These are phyloP conservation scores for Heterochromis multidens DNA, from an alignment of 2,113 vertebrate genomes.

Conservation along the genomic window DNA sequence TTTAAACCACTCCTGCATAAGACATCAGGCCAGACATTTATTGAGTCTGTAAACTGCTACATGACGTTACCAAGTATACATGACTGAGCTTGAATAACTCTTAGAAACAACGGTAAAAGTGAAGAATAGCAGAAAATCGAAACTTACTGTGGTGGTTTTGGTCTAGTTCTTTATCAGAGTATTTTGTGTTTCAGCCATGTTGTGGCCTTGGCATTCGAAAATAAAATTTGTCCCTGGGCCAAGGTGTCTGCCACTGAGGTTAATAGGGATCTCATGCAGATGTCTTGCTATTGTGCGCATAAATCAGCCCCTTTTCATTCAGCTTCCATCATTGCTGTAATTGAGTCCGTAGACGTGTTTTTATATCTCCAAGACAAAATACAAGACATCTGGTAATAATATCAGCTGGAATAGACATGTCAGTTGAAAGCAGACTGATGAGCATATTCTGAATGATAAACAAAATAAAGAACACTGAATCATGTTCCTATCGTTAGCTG, in stretches of 20 bases:
- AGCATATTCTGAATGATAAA: conserved; percentile 63
- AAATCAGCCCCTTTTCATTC: conserved; percentile 69
- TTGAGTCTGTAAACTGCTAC: not conserved
- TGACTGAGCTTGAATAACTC: not conserved
- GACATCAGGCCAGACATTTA: conserved; percentile 20
- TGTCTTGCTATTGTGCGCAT: conserved; percentile 66
- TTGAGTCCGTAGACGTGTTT: conserved; percentile 69
- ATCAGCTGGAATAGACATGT: conserved; percentile 64
- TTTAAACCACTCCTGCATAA: conserved; percentile 21
- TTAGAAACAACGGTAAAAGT: not conserved
- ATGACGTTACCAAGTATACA: not conserved
- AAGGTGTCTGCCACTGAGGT: conserved; percentile 57
- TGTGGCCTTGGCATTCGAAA: conserved; percentile 50
- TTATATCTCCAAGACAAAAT: conserved; percentile 67
- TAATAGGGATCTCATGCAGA: conserved; percentile 73
- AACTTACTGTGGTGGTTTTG: not conserved
- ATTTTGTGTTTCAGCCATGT: conserved; percentile 18
- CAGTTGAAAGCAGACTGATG: conserved; percentile 62
- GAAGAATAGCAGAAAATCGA: not conserved
- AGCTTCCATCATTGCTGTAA: conserved; percentile 70
- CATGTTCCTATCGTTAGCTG: conserved; percentile 27
- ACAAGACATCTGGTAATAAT: conserved; percentile 76
- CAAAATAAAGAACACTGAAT: conserved; percentile 54
- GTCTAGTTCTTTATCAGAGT: not conserved
- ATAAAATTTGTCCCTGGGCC: conserved; percentile 59